phyloP scores from a whole-genome alignment of 2,113 vertebrate species.

The Pandion haliaetus region DNA sequence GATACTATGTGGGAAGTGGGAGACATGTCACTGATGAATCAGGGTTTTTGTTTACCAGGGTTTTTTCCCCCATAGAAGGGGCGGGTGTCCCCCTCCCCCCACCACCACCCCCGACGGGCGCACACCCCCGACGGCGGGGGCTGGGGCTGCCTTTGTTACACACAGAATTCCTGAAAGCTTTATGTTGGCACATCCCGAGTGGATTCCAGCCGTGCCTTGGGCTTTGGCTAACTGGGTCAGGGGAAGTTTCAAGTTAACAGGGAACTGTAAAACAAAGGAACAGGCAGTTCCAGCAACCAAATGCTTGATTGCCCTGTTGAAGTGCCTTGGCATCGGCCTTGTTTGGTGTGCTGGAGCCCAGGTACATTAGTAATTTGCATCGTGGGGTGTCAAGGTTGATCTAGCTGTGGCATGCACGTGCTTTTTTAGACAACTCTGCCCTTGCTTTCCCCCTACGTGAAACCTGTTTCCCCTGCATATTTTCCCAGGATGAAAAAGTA shows the following conservation, averaged over 20 bases:
- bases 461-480: background rate
- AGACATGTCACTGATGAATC: background rate
- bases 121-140: background rate
- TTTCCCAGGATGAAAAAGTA: background rate
- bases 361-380: background rate
- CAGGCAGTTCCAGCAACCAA: background rate
- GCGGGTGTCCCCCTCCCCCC: no score
- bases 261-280: constrained; percentile 18
- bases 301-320: background rate
- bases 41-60: background rate
- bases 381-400: background rate
- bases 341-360: background rate
- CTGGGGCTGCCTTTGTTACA: background rate
- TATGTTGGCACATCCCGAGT: constrained; percentile 17
- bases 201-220: constrained; percentile 39
- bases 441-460: background rate
- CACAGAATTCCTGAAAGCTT: constrained; percentile 1
- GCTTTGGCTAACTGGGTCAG: constrained; percentile 53
- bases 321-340: background rate
- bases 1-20: constrained; percentile 1
- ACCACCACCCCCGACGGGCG: background rate
- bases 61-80: background rate
- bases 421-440: background rate
- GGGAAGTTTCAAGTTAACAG: constrained; percentile 48
- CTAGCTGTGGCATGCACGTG: background rate